Conservation (phyloP, 2,797 vertebrate species). For the Aselliscus stoliczkanus region DNA sequence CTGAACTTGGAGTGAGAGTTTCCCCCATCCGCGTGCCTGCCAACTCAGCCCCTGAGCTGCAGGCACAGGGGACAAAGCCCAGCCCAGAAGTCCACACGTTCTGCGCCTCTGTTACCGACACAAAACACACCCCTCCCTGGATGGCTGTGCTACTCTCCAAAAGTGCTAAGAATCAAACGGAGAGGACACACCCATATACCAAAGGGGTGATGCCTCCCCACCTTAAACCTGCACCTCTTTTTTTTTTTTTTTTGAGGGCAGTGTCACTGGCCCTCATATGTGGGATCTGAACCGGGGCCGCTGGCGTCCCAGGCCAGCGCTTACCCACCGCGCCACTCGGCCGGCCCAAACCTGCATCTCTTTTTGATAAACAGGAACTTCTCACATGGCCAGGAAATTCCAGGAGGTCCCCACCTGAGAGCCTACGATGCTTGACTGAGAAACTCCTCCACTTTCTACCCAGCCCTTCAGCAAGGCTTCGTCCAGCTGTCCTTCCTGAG, state of each 20-base stretch:
- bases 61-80: neutral
- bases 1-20: neutral
- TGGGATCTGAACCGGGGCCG: too few relatives aligned
- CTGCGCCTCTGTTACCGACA: neutral
- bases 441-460: neutral
- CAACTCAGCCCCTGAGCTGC: neutral
- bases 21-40: neutral
- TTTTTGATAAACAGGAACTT: neutral
- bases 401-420: neutral
- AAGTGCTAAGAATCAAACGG: constrained; percentile 69
- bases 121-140: neutral
- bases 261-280: too few relatives aligned
- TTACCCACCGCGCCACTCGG: too few relatives aligned
- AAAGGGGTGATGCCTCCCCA: too few relatives aligned
- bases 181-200: constrained; percentile 61
- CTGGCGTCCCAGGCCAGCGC: too few relatives aligned
- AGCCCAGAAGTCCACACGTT: neutral
- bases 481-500: constrained; percentile 10
- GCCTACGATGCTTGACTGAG: neutral
- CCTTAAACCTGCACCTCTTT: too few relatives aligned
- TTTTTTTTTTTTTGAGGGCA: too few relatives aligned
- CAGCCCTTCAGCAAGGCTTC: neutral
- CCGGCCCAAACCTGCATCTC: too few relatives aligned
- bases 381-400: neutral
- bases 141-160: neutral